Percentiles rank a stretch among this genome's conserved stretches.
Conservation (phyloP, 2,797 vertebrate genomes). For the Cirrhinus mrigala region DNA sequence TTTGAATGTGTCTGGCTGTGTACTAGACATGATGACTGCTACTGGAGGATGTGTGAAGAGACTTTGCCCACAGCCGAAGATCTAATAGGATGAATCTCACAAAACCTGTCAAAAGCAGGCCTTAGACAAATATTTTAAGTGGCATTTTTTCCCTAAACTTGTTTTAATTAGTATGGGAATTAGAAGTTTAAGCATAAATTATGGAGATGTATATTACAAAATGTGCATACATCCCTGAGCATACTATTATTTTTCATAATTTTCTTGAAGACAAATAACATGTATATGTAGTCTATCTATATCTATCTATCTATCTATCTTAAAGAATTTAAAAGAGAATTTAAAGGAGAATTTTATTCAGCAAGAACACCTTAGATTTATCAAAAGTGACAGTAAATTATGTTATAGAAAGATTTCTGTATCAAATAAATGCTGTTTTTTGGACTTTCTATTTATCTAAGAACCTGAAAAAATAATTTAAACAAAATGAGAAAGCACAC, state of each 20-base stretch:
- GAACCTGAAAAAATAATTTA: no score
- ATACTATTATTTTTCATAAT: no score
- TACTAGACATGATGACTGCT: neutral
- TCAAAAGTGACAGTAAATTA: neutral
- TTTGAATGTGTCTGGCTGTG: neutral
- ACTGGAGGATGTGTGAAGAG: neutral
- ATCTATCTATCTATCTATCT: no score
- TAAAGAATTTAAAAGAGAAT: no score
- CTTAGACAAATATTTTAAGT: neutral
- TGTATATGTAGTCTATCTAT: no score
- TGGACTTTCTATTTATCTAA: no score
- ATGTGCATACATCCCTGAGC: no score
- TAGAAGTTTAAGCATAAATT: neutral
- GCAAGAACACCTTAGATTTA: neutral
- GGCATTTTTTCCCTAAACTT: neutral
- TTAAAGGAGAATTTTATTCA: neutral
- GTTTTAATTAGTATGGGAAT: neutral
- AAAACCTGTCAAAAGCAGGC: neutral
- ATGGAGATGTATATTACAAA: no score
- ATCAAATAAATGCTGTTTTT: no score
- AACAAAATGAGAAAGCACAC: no score
- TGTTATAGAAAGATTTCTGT: no score
- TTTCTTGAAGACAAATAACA: no score
- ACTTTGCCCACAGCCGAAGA: slow-evolving; percentile 6
- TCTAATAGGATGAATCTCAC: neutral